Evolutionary conservation across 2,113 vertebrate species (phyloP), one percentile per base, ranked within the genome.

Genomic region (Albula goreensis): DNA sequence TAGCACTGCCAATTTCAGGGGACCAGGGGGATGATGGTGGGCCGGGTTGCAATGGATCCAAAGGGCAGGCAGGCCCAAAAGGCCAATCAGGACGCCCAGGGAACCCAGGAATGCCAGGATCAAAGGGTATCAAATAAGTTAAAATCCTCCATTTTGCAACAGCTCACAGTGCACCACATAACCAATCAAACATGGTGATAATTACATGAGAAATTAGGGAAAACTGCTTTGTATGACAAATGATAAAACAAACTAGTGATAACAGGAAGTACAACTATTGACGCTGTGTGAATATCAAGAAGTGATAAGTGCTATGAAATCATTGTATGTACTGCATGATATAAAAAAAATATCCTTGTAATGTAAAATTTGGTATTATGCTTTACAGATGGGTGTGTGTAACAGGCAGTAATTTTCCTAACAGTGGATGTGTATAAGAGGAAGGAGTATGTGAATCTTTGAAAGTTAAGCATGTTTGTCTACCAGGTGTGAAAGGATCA

Each of bases 1-100:
- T 0, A 49, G 88, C 87, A 22, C 77, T 85, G 84, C 86, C 93
- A 1, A 19, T 93, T 56, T 41, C 50, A 0, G 98, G 98, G n/a
- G 92, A 95, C 4, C 90, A 88, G 4, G 98, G 98, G 9, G 96
- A 97, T 41, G 84, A 93, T 0, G 95, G 95, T n/a, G 2, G 22
- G 22, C 53, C 63, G 56, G 90, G 90, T 41, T 2, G 0, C 41
- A 19, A 4, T 6, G 90, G 90, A 49, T 0, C 0, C 51, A 88
- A 89, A 86, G 90, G 90, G 48, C 13, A 4, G 63, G 91, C 19
- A 53, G 97, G 97, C 80, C 93, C 89, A 4, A 90, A 81, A 57
- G 97, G 97, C n/a, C 90, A 92, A 82, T 88, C 87, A 0, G 96
- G 96, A 13, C 91, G 86, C 2, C 89, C 92, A 0, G 96, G 96